A percentile compares a stretch with the other conserved stretches of the same genome.
phyloP scores from a whole-genome alignment of 2,888 invertebrate genomes.

The Thera obeliscata region DNA sequence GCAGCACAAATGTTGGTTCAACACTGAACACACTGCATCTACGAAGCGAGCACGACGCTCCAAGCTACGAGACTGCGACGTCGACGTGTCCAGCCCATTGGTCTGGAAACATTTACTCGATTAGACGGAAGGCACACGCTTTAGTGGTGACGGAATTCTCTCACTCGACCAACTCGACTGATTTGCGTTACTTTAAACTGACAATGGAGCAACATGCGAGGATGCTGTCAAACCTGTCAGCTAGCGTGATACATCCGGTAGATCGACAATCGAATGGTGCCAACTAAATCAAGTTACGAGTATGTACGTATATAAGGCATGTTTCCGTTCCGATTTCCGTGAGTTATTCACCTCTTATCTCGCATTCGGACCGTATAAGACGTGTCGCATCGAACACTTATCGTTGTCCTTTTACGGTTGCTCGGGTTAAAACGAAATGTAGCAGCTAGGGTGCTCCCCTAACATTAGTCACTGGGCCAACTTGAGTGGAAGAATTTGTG shows the following conservation, averaged over 20 bases:
- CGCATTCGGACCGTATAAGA: constrained; percentile 62
- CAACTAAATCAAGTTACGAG: constrained; percentile 34
- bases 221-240: constrained; percentile 32
- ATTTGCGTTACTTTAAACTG: constrained; percentile 50
- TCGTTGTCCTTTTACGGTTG: constrained; percentile 70
- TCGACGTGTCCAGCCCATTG: constrained; percentile 70
- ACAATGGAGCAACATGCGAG: constrained; percentile 18
- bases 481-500: constrained; percentile 72
- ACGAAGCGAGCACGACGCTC: constrained; percentile 51
- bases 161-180: constrained; percentile 56
- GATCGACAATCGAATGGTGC: constrained; percentile 34
- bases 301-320: constrained; percentile 40
- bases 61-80: constrained; percentile 57
- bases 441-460: constrained; percentile 57
- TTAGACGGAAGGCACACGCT: constrained; percentile 77
- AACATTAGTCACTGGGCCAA: constrained; percentile 67
- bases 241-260: constrained; percentile 32
- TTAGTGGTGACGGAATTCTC: constrained; percentile 68
- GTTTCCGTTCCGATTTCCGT: constrained; percentile 54
- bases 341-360: constrained; percentile 64
- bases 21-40: constrained; percentile 56
- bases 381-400: constrained; percentile 69
- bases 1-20: constrained; percentile 67
- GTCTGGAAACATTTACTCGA: constrained; percentile 76
- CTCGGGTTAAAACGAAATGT: constrained; percentile 68